Evolutionary conservation across 2,888 invertebrate species (phyloP).

Genomic region (Chironomus tentans): DNA sequence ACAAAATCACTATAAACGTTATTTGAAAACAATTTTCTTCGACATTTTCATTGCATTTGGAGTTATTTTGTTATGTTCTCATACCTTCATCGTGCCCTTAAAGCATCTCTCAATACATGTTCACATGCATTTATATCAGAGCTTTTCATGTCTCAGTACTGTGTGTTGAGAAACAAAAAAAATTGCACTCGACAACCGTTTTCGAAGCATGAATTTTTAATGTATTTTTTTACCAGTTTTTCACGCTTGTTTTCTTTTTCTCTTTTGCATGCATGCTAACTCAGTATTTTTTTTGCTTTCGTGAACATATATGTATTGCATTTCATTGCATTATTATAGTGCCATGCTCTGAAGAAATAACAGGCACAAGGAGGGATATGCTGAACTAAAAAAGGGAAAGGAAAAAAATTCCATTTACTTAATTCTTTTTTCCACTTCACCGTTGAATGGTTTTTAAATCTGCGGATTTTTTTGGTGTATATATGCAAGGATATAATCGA

Average conservation of each 20-base stretch:
- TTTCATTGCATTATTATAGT: neutral
- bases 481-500: neutral
- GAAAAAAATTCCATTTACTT: neutral
- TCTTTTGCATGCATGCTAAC: neutral
- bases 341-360: neutral
- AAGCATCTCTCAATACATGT: neutral
- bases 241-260: constrained; percentile 16
- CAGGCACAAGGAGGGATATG: neutral
- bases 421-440: constrained; percentile 10
- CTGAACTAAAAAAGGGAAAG: neutral
- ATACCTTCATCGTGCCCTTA: neutral
- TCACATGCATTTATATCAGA: neutral
- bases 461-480: neutral
- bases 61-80: neutral
- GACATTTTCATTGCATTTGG: neutral
- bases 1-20: constrained; percentile 14
- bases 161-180: neutral
- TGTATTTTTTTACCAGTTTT: constrained; percentile 7
- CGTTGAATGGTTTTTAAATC: constrained; percentile 3
- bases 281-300: neutral
- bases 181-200: constrained; percentile 21
- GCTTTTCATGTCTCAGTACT: neutral
- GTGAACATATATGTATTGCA: neutral
- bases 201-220: constrained; percentile 22
- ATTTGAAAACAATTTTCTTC: constrained; percentile 19